A percentile compares a stretch with the other conserved stretches of the same genome.
phyloP scores from a whole-genome alignment of 2,113 vertebrate genomes.

The Myiozetetes cayanensis region DNA sequence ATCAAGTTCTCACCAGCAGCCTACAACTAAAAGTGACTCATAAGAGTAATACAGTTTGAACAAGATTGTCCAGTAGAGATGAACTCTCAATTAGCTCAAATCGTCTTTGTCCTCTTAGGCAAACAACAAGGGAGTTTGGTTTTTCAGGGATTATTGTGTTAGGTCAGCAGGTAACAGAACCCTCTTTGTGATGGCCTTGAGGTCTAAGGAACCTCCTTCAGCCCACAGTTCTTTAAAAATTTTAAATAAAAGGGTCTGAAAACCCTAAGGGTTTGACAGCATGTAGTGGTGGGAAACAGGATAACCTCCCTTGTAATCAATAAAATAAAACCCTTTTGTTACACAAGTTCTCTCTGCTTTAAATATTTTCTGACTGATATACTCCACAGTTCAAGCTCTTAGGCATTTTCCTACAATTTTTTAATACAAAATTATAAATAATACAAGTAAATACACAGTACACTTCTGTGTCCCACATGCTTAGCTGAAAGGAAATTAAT shows the following conservation, averaged over 20 bases:
- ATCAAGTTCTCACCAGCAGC: conserved; percentile 67
- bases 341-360: background rate
- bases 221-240: conserved; percentile 4
- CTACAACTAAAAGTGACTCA: conserved; percentile 76
- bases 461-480: background rate
- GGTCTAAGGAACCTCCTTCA: conserved; percentile 2
- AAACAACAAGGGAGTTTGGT: conserved; percentile 14
- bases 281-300: background rate
- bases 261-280: background rate
- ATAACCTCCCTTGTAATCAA: background rate
- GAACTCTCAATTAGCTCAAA: conserved; percentile 48
- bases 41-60: conserved; percentile 59
- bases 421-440: background rate
- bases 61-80: conserved; percentile 65
- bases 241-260: conserved; percentile 5
- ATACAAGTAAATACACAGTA: background rate
- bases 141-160: background rate
- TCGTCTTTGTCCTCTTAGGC: conserved; percentile 28
- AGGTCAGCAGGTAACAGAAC: conserved; percentile 8
- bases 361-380: background rate
- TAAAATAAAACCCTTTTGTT: conserved; percentile 23
- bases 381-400: background rate
- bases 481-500: background rate
- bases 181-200: background rate
- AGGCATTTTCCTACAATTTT: background rate